Conservation (phyloP, 1,140 invertebrate genomes). For the Halictus rubicundus region DNA sequence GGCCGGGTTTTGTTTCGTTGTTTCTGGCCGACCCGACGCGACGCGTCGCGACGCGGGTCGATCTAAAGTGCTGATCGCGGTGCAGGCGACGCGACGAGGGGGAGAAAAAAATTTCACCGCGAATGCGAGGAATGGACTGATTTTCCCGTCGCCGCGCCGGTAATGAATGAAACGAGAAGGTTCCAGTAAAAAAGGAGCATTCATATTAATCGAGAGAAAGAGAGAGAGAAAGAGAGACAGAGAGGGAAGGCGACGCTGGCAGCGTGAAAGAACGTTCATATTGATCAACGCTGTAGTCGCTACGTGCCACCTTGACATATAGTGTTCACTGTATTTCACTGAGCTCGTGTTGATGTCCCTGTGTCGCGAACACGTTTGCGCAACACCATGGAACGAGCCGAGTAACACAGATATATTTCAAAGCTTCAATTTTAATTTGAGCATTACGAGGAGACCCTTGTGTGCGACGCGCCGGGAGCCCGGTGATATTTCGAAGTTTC, state of each 20-base stretch:
- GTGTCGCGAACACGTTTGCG: background rate
- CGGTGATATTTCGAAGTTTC: too few species aligned
- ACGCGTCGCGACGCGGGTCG: background rate
- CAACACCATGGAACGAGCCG: too few species aligned
- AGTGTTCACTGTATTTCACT: background rate
- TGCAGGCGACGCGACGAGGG: background rate
- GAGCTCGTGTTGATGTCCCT: background rate
- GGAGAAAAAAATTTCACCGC: background rate
- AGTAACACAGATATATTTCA: too few species aligned
- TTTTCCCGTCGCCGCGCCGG: background rate
- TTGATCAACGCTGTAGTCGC: slow-evolving; percentile 1
- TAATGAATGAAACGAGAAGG: background rate
- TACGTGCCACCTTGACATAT: background rate
- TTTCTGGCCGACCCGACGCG: background rate
- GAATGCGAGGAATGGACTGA: background rate
- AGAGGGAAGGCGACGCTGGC: background rate
- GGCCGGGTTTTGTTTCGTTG: background rate
- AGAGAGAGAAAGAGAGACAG: too few species aligned
- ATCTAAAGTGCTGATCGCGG: slow-evolving; percentile 2
- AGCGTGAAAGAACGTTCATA: background rate
- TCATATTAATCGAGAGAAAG: background rate
- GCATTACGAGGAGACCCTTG: too few species aligned
- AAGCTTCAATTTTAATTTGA: too few species aligned
- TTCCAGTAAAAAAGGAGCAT: background rate
- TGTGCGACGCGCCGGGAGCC: too few species aligned